Evolutionary conservation across 2,888 invertebrate genomes (phyloP).

Genomic region (Napeogenes inachia): DNA sequence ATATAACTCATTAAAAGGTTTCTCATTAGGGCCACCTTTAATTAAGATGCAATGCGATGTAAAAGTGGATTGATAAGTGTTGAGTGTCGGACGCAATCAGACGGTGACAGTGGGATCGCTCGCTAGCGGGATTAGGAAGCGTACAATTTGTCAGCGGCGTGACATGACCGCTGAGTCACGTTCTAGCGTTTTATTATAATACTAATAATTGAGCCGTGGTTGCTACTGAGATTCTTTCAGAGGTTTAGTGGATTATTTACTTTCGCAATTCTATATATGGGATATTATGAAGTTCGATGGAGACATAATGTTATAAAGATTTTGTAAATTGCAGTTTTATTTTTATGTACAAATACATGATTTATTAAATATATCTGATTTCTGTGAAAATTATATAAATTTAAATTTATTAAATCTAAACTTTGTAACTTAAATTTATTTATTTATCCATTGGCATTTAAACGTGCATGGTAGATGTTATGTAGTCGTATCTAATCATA

Average conservation of each 20-base stretch:
- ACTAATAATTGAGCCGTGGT: background rate
- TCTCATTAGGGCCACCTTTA: slow-evolving; percentile 2
- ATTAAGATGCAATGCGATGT: slow-evolving; percentile 3
- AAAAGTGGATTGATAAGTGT: slow-evolving; percentile 5
- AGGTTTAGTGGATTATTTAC: background rate
- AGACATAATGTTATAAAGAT: too few relatives aligned
- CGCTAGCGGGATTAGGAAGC: slow-evolving; percentile 15
- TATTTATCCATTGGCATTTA: background rate
- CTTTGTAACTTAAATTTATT: background rate
- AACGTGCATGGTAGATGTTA: background rate
- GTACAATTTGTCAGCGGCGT: slow-evolving; percentile 23
- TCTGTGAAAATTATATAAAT: too few relatives aligned
- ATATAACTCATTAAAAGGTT: background rate
- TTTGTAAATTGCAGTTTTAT: too few relatives aligned
- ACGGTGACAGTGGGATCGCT: slow-evolving; percentile 1
- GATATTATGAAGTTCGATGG: too few relatives aligned
- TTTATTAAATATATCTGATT: too few relatives aligned
- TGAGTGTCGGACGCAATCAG: background rate
- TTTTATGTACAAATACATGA: too few relatives aligned
- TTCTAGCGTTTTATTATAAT: slow-evolving; percentile 3
- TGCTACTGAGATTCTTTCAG: background rate
- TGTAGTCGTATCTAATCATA: slow-evolving; percentile 8
- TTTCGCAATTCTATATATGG: too few relatives aligned
- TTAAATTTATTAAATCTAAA: too few relatives aligned
- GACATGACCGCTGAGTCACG: slow-evolving; percentile 1